These are phyloP conservation scores for Drosophila aff. DNA, from an alignment of 1,140 invertebrate species.

Conservation along the genomic window DNA sequence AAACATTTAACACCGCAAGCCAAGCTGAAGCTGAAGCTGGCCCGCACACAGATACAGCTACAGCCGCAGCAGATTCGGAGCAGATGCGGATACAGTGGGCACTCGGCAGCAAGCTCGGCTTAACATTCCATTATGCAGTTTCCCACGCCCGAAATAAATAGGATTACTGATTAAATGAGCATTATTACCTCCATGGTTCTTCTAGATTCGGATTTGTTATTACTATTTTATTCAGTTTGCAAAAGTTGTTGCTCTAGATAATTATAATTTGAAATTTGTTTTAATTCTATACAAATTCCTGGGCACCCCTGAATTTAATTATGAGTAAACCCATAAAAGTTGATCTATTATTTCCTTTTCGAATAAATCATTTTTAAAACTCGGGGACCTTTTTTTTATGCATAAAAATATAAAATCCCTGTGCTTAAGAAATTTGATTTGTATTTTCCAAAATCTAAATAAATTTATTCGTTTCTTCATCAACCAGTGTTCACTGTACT, in stretches of 20 bases:
- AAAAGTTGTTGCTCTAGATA: background rate
- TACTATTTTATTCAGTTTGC: background rate
- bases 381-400: too few relatives aligned
- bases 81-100: constrained; percentile 49
- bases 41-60: constrained; percentile 53
- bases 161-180: background rate
- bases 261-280: background rate
- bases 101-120: constrained; percentile 1
- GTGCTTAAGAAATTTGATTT: too few relatives aligned
- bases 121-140: constrained; percentile 12
- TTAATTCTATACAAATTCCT: background rate
- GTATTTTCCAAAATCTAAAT: too few relatives aligned
- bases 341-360: too few relatives aligned
- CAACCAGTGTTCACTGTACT: constrained; percentile 6
- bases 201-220: background rate
- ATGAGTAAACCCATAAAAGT: too few relatives aligned
- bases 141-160: background rate
- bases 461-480: background rate
- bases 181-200: background rate
- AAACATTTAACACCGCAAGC: constrained; percentile 81
- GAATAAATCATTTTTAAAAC: too few relatives aligned
- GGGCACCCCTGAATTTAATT: too few relatives aligned
- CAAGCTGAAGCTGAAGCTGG: constrained; percentile 71
- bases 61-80: constrained; percentile 27
- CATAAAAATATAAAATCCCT: too few relatives aligned